Evolutionary conservation across 1,140 invertebrate species (phyloP).

Genomic region (Zaprionus kolodkinae): DNA sequence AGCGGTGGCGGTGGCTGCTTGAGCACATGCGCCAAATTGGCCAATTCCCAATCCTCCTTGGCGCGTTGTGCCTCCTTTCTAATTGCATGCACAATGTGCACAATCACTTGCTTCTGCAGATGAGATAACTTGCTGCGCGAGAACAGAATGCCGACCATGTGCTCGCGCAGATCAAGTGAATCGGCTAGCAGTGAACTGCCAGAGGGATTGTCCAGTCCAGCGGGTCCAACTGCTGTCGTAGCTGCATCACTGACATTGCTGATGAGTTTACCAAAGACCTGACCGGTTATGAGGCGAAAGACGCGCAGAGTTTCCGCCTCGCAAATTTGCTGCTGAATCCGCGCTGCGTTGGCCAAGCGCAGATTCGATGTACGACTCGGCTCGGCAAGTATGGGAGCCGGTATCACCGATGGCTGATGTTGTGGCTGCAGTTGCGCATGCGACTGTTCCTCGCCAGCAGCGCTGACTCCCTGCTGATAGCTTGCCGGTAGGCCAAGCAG

Average conservation of each 20-base stretch:
- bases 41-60: conserved; percentile 94
- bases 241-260: conserved; percentile 82
- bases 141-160: conserved; percentile 98
- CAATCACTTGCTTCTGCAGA: conserved; percentile 97
- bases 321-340: conserved; percentile 93
- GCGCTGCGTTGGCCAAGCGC: conserved; percentile 76
- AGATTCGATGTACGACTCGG: conserved; percentile 43
- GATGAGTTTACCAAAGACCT: conserved; percentile 97
- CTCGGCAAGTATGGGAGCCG: conserved; percentile 16
- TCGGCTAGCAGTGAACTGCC: conserved; percentile 72
- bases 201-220: conserved; percentile 7
- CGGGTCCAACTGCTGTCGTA: conserved; percentile 30
- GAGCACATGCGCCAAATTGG: conserved; percentile 73
- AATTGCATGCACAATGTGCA: conserved; percentile 97
- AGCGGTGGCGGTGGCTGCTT: conserved; percentile 62
- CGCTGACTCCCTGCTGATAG: not conserved
- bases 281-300: conserved; percentile 93
- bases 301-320: conserved; percentile 97
- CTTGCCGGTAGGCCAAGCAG: conserved; percentile 69
- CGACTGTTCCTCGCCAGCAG: conserved; percentile 44
- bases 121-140: conserved; percentile 96
- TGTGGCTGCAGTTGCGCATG: not conserved
- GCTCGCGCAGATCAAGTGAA: conserved; percentile 92
- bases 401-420: not conserved
- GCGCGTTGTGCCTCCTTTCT: conserved; percentile 93